Base-by-base conservation (phyloP, 2,888 invertebrate species). In the Dilophus febrilis region DNA sequence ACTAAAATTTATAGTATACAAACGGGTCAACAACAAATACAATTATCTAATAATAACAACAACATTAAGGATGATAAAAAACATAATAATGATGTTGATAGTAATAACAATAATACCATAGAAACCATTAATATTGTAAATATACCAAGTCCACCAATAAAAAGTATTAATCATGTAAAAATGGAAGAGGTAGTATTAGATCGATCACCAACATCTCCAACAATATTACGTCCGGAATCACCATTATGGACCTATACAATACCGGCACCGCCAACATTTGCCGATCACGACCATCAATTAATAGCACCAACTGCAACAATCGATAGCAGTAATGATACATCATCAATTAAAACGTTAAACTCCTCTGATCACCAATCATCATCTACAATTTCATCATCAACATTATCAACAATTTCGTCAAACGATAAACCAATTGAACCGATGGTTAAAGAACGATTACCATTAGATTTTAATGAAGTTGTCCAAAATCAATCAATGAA, bases 1-100 rank as follows among this genome's bases (percentile, higher is more conserved):
- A 45, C 55, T 37, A 59, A 60, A 43, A 58, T 61, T 11, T 61
- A 61, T 42, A 60, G 59, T 38, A 56, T 61, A 13, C 61, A 60
- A 46, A 50, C 59, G 40, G 55, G 61, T 13, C 54, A 60, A 47
- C 58, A 58, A 2, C 18, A 17, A 17, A 12, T 18, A 8, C 12
- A 12, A 4, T n/a, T n/a, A n/a, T n/a, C n/a, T n/a, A n/a, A n/a
- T n/a, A n/a, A n/a, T n/a, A n/a, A n/a, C n/a, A n/a, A n/a, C n/a
- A n/a, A n/a, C n/a, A n/a, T n/a, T n/a, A 8, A 17, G 10, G 4
- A 4, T 10, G 5, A 7, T 4, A 16, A 4, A 19, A 17, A 10
- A 34, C 8, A 3, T 8, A 19, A 18, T 3, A 17, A 34, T 3
- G n/a, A 17, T 11, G 34, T 18, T 17, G 34, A 34, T 12, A 34